Base-by-base conservation (phyloP, 2,113 vertebrate genomes). In the Oncorhynchus tshawytscha region DNA sequence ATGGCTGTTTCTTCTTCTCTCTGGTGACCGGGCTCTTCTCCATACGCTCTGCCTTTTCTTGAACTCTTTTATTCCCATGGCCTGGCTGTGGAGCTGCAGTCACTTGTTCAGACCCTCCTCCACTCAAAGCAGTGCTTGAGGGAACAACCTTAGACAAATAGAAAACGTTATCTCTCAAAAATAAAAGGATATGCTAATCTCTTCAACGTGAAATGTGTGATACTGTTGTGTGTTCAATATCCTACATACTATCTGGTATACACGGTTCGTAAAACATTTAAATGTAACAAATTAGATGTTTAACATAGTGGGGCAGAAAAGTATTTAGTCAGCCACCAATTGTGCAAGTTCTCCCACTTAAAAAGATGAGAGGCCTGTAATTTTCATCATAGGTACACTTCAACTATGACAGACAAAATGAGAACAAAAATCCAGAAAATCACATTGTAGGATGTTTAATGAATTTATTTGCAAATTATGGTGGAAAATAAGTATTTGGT, bases 91-190 rank as follows among this genome's bases (percentile, higher is more conserved):
- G 70, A 54, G 62, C 29, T 51, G 74, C 20, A 67, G 64, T 74
- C 66, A 2, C 68, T 24, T 34, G 39, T 59, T 70, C 11, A 59
- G 65, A 4, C 4, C 22, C 60, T 65, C 76, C 22, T 25, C 13
- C 18, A 34, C 16, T 60, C 51, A 54, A 15, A 54, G 13, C 4
- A 54, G 51, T 1, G 22, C 60, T 29, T 54, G 49, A 75, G 24
- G 59, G 20, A 29, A 70, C 39, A 67, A 77, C 78, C 91, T 92
- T 25, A 22, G 29, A 74, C 71, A 15, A 78, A 18, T 75, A 54
- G 68, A 20, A 69, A 84, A 78, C 3, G 6, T 48, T 12, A 24
- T 66, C 25, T 66, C 12, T 29, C 1, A 27, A 5, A 67, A 67
- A 4, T 15, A 29, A 15, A 4, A 24, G 27, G 31, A 12, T 66